Percentiles rank a stretch among this genome's conserved stretches.
Conservation (phyloP, 2,888 invertebrate genomes). For the Dynastes tityus region DNA sequence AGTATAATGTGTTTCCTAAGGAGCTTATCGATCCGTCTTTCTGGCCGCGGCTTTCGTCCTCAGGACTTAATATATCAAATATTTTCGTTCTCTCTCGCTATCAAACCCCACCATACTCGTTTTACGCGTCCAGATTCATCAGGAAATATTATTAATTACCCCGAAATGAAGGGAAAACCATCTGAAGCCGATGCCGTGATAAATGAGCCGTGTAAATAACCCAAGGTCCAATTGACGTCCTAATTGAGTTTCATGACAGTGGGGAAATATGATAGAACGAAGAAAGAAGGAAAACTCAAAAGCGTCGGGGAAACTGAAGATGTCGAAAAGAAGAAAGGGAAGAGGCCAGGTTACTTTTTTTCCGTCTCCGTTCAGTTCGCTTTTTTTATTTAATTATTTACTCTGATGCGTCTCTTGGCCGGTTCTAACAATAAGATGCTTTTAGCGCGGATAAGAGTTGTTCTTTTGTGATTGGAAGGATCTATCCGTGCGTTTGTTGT, state of each 20-base stretch:
- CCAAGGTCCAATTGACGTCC: conserved; percentile 26
- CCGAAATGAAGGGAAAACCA: background rate
- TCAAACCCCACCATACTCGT: background rate
- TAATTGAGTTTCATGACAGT: conserved; percentile 39
- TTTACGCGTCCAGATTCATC: background rate
- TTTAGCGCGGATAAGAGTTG: conserved; percentile 1
- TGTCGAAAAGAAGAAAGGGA: background rate
- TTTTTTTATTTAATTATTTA: conserved; percentile 19
- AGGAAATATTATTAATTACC: conserved; percentile 33
- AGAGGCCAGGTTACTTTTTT: background rate
- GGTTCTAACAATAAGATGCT: background rate
- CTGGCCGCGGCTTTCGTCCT: conserved; percentile 13
- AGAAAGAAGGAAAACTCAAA: background rate
- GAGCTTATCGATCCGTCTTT: conserved; percentile 21
- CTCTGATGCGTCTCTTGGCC: background rate
- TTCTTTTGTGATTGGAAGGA: background rate
- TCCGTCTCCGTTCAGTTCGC: background rate
- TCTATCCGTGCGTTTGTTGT: background rate
- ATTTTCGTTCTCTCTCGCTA: background rate
- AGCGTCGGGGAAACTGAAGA: background rate
- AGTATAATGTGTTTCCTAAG: background rate
- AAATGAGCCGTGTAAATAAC: conserved; percentile 37
- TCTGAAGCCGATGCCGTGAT: conserved; percentile 27
- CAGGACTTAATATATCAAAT: conserved; percentile 26
- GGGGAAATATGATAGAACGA: conserved; percentile 12